phyloP scores from a whole-genome alignment of 2,113 vertebrate genomes.

The Clarias gariepinus region DNA sequence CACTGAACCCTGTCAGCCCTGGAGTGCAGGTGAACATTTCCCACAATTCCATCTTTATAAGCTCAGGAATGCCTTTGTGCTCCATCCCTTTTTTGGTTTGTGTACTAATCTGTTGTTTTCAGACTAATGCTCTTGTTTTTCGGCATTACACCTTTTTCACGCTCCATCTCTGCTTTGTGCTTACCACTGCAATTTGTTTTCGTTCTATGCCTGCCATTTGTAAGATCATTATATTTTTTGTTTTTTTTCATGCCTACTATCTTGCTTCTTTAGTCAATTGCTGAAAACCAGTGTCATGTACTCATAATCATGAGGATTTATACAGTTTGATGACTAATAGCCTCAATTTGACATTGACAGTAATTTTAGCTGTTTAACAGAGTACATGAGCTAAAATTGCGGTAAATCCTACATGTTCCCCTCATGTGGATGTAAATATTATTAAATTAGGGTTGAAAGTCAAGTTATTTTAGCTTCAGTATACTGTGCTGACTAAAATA shows the following conservation, averaged over 20 bases:
- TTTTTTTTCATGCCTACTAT: neutral
- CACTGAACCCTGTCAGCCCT: constrained; percentile 91
- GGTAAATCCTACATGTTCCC: neutral
- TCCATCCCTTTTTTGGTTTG: neutral
- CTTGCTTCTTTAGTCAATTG: constrained; percentile 7
- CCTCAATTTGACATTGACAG: neutral
- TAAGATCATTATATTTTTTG: neutral
- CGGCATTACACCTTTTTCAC: neutral
- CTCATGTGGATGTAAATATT: neutral
- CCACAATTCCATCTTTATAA: neutral
- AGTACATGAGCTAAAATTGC: neutral
- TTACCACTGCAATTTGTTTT: neutral
- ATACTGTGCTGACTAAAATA: neutral
- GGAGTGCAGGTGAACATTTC: constrained; percentile 88
- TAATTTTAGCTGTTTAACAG: neutral
- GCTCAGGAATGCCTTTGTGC: constrained; percentile 8
- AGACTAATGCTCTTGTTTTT: neutral
- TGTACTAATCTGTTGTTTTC: constrained; percentile 1
- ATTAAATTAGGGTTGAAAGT: neutral
- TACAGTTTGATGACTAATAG: neutral
- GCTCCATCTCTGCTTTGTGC: neutral
- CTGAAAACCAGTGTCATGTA: constrained; percentile 28
- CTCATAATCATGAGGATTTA: neutral
- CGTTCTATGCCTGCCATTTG: neutral
- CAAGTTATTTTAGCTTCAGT: neutral